These are phyloP conservation scores for Polymixis lichenea DNA, from an alignment of 2,888 invertebrate species.

Conservation along the genomic window DNA sequence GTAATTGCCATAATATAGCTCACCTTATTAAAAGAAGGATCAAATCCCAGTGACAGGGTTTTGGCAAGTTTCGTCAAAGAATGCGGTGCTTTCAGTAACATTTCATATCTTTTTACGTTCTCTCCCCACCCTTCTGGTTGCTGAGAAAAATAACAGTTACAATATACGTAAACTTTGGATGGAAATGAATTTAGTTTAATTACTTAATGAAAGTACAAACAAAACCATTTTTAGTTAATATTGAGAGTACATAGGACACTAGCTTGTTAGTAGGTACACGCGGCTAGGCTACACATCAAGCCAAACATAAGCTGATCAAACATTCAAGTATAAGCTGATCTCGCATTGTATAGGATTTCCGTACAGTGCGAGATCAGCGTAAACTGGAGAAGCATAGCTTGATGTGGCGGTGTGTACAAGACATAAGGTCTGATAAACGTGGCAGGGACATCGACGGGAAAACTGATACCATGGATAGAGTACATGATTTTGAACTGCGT, in stretches of 20 bases:
- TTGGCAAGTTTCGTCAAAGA: conserved; percentile 78
- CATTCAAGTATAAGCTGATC: no score
- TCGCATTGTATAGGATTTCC: no score
- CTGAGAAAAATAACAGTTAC: conserved; percentile 25
- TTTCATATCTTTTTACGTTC: conserved; percentile 26
- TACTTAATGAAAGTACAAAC: not conserved
- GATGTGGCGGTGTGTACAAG: no score
- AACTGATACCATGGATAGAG: no score
- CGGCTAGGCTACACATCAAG: not conserved
- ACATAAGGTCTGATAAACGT: no score
- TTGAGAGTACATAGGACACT: not conserved
- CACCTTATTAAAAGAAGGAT: conserved; percentile 81
- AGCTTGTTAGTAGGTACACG: not conserved
- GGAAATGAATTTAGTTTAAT: not conserved
- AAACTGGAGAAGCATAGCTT: no score
- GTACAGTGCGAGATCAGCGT: no score
- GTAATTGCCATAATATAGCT: not conserved
- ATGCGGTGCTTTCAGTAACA: conserved; percentile 64
- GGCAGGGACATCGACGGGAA: no score
- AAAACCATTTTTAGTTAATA: not conserved
- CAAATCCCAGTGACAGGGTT: conserved; percentile 73
- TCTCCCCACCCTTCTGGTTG: conserved; percentile 13
- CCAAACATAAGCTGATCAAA: no score
- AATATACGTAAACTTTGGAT: not conserved
- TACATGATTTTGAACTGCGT: no score